Percentiles rank a stretch among this genome's conserved stretches.
These are phyloP conservation scores for Phodopus roborovskii DNA, from an alignment of 2,113 vertebrate genomes.

Conservation along the genomic window DNA sequence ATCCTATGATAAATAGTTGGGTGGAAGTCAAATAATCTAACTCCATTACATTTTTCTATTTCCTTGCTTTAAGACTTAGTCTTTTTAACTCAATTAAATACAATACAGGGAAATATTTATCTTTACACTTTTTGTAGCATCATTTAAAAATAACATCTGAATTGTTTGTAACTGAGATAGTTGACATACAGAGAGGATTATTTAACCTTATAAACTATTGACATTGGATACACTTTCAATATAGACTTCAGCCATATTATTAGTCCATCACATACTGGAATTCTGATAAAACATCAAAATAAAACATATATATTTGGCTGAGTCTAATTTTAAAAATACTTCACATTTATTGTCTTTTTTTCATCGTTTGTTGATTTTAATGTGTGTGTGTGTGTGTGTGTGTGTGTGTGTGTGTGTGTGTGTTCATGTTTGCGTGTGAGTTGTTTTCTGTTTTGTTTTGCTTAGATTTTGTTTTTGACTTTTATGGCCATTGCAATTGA, in stretches of 20 bases:
- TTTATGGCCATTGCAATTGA: background rate
- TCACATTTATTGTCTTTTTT: background rate
- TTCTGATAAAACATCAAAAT: constrained; percentile 38
- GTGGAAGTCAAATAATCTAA: constrained; percentile 27
- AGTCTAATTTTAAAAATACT: background rate
- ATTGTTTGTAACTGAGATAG: background rate
- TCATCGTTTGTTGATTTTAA: background rate
- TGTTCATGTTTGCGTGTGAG: too few species aligned
- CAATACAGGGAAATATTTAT: constrained; percentile 1
- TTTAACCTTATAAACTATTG: background rate
- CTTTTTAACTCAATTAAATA: background rate
- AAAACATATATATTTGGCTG: background rate
- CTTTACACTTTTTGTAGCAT: background rate
- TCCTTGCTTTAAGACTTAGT: background rate
- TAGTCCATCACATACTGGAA: background rate
- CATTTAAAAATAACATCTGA: background rate
- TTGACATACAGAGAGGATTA: background rate
- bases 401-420: too few species aligned
- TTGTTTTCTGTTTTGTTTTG: too few species aligned
- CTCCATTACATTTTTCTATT: background rate
- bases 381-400: too few species aligned
- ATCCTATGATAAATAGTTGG: constrained; percentile 10
- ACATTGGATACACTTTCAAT: background rate
- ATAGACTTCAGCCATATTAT: constrained; percentile 15
- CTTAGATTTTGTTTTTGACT: background rate